Percentiles rank a stretch among this genome's conserved stretches.
Evolutionary conservation across 2,113 vertebrate genomes (phyloP).

Genomic region (Mus spicilegus): DNA sequence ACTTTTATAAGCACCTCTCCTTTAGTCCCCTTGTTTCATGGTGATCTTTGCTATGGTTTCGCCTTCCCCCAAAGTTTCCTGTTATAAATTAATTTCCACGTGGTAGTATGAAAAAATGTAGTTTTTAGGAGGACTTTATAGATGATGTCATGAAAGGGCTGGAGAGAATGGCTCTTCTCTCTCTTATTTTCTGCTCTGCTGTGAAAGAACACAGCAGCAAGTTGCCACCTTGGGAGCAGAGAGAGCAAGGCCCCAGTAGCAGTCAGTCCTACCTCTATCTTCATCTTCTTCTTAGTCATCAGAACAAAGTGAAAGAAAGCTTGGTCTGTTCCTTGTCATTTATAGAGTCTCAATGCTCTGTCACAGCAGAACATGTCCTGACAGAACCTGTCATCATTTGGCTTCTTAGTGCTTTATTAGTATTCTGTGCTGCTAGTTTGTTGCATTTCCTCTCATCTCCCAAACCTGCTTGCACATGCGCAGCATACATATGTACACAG

Average conservation of each 20-base stretch:
- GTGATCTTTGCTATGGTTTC: background rate
- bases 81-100: background rate
- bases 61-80: background rate
- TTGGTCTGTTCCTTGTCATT: background rate
- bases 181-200: background rate
- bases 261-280: background rate
- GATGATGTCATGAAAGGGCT: background rate
- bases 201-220: background rate
- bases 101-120: background rate
- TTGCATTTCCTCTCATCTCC: background rate
- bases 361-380: background rate
- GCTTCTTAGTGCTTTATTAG: background rate
- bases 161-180: background rate
- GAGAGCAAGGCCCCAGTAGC: background rate
- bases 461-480: background rate
- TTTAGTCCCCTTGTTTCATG: background rate
- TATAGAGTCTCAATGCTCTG: background rate
- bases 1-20: background rate
- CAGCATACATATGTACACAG: no score
- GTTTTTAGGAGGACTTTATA: background rate
- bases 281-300: background rate
- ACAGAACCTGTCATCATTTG: background rate
- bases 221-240: background rate
- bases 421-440: background rate
- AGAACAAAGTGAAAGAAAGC: background rate